These are phyloP conservation scores for Leptinotarsa texana DNA, from an alignment of 1,140 invertebrate genomes.

Conservation along the genomic window DNA sequence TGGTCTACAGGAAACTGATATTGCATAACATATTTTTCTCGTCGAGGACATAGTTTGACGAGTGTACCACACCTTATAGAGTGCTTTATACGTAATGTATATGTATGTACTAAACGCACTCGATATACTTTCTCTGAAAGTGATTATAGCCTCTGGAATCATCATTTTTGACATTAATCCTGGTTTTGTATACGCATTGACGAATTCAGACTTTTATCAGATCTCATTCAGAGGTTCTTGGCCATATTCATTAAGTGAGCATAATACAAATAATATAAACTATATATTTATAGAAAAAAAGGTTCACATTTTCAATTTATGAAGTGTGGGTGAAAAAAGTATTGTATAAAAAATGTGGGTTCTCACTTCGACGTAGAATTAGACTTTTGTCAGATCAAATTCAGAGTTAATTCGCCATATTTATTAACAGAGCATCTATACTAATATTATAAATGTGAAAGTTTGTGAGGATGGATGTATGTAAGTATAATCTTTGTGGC, in stretches of 20 bases:
- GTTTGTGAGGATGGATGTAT: too few relatives aligned
- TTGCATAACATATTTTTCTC: constrained; percentile 4
- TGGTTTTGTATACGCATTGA: not conserved
- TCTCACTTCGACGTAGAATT: not conserved
- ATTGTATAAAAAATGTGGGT: too few relatives aligned
- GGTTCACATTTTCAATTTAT: too few relatives aligned
- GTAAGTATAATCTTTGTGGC: too few relatives aligned
- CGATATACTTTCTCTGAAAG: constrained; percentile 3
- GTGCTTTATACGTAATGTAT: constrained; percentile 1
- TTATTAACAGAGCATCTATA: not conserved
- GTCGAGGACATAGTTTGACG: not conserved
- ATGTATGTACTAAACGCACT: not conserved
- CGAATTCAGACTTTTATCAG: not conserved
- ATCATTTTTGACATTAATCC: constrained; percentile 6
- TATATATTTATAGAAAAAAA: not conserved
- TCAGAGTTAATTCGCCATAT: not conserved
- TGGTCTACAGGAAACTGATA: not conserved
- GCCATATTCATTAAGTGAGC: not conserved
- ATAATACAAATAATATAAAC: not conserved
- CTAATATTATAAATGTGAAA: not conserved
- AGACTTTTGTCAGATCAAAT: not conserved
- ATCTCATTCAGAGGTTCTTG: not conserved
- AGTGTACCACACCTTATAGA: not conserved
- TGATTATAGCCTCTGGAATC: constrained; percentile 8
- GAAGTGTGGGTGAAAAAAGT: too few relatives aligned